phyloP scores from a whole-genome alignment of 2,113 vertebrate species.

The Oreochromis aureus region DNA sequence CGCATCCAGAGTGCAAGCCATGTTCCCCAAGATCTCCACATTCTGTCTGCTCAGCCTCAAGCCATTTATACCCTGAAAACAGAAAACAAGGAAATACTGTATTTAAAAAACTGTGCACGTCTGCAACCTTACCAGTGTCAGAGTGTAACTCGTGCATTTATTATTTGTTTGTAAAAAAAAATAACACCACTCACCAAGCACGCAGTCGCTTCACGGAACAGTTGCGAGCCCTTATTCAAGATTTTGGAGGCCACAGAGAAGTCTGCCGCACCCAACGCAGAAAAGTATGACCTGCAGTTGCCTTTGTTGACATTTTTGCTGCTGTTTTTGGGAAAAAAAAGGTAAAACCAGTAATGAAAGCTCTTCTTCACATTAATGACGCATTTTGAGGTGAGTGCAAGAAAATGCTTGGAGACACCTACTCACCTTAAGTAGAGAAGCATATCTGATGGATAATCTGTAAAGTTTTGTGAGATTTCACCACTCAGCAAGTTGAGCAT shows the following conservation, averaged over 20 bases:
- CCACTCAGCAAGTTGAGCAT: conserved; percentile 57
- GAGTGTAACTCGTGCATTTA: not conserved
- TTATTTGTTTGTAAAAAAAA: not conserved
- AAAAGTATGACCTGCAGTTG: conserved; percentile 55
- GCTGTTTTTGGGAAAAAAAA: not conserved
- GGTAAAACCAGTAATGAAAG: not conserved
- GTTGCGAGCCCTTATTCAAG: conserved; percentile 5
- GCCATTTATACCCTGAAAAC: conserved; percentile 44
- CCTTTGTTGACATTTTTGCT: conserved; percentile 4
- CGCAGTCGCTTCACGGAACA: conserved; percentile 23
- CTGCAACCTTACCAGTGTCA: not conserved
- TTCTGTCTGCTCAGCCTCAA: conserved; percentile 31
- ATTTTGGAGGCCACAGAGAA: conserved; percentile 35
- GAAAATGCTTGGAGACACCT: not conserved
- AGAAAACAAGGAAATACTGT: not conserved
- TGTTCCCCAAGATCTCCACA: conserved; percentile 56
- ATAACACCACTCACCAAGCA: conserved; percentile 39
- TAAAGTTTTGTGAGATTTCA: conserved; percentile 17
- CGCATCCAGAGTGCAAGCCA: conserved; percentile 57
- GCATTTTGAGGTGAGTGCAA: not conserved
- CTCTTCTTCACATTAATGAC: not conserved
- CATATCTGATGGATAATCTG: conserved; percentile 62
- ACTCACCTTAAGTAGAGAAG: conserved; percentile 65
- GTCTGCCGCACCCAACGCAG: conserved; percentile 42
- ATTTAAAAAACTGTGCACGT: not conserved